Conservation (phyloP, 2,888 invertebrate genomes). For the Dolichomitus sp. region DNA sequence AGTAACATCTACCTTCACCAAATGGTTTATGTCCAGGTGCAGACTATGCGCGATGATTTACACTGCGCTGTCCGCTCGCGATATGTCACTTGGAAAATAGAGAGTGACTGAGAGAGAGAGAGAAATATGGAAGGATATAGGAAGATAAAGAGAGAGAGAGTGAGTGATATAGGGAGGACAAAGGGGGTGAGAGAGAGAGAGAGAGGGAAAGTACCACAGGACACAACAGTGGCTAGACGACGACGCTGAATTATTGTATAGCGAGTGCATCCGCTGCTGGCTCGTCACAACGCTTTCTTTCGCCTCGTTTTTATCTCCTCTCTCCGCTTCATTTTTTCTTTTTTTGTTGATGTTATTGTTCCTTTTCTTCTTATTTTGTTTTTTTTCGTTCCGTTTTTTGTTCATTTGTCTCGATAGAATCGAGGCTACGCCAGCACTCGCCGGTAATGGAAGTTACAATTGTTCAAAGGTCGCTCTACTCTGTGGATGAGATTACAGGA, state of each 20-base stretch:
- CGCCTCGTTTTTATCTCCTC: constrained; percentile 24
- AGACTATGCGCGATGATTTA: constrained; percentile 60
- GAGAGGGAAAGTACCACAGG: background rate
- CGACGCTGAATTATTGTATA: constrained; percentile 45
- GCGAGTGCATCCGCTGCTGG: constrained; percentile 7
- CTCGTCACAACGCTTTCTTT: constrained; percentile 43
- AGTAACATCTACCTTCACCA: constrained; percentile 50
- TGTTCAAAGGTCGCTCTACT: constrained; percentile 64
- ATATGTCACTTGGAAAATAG: constrained; percentile 65
- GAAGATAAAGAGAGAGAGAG: background rate
- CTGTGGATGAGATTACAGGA: constrained; percentile 62
- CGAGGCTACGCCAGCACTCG: constrained; percentile 48
- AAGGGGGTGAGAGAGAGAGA: background rate
- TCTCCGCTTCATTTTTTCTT: constrained; percentile 21
- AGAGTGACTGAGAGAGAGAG: constrained; percentile 9
- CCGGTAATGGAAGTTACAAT: constrained; percentile 66
- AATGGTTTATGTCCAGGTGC: constrained; percentile 65
- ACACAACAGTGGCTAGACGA: constrained; percentile 19
- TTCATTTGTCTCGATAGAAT: constrained; percentile 61
- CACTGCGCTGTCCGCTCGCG: constrained; percentile 60
- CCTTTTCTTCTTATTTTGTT: background rate
- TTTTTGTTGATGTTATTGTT: constrained; percentile 1
- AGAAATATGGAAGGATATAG: background rate
- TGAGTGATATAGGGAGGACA: background rate
- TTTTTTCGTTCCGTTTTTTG: constrained; percentile 17